Base-by-base conservation (phyloP, 2,797 vertebrate species). In the Lacerta bilineata region DNA sequence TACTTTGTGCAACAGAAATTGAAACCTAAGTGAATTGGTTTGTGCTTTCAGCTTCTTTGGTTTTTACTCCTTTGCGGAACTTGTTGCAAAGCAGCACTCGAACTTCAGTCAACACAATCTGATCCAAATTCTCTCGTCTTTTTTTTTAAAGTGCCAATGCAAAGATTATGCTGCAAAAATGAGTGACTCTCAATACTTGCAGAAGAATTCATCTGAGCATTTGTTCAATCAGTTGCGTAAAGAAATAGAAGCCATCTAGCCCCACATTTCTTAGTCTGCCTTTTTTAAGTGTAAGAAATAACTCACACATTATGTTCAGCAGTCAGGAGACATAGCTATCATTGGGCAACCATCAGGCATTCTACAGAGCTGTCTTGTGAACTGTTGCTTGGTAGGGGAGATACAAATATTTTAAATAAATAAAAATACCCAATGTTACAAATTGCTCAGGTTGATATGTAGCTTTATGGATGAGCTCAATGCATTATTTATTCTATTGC, bases 1-100 rank as follows among this genome's bases (percentile, higher is more conserved):
- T 89, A 89, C 80, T 85, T 80, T 66, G n/a, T 80, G 29, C 33
- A 39, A 43, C 80, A 66, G 76, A 80, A 85, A 78, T 10, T 50
- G 81, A 84, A 88, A 46, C 29, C 29, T 8, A 9, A 68, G 11
- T 46, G 59, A 78, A 68, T 50, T 86, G 76, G 18, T 9, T 25
- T 39, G 72, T 74, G 41, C 27, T 61, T 36, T 64, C 8, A 72
- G 23, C 8, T 18, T 61, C 59, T 61, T 61, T 61, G 18, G 20
- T 61, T 50, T 50, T 50, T 50, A 50, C 50, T 33, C 33, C 33
- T 2, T 33, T 84, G 33, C 20, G 75, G 33, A 59, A 25, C 55
- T 27, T 39, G 50, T 41, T 8, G 9, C 39, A 85, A 23, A 43
- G 4, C 25, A 23, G 23, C 50, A 39, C 61, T 66, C 20, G 8